Percentiles rank a stretch among this genome's conserved stretches.
Conservation (phyloP, 2,113 vertebrate species). For the Prionailurus viverrinus region DNA sequence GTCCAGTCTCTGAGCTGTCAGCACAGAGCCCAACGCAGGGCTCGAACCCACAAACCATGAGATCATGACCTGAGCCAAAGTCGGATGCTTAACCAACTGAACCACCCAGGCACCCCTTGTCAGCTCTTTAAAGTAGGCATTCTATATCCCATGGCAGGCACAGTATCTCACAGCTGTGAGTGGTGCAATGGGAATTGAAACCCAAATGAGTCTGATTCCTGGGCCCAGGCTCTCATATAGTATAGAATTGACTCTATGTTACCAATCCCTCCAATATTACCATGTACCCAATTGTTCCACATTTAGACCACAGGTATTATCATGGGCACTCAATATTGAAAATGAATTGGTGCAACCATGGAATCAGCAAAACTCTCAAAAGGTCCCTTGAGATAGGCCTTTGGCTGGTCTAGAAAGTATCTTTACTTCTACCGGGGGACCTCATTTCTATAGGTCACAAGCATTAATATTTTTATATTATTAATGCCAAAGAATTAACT, state of each 20-base stretch:
- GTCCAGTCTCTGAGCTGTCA: no score
- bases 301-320: background rate
- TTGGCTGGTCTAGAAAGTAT: slow-evolving; percentile 30
- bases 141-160: background rate
- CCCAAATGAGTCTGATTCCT: background rate
- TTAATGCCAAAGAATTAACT: slow-evolving; percentile 56
- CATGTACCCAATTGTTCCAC: background rate
- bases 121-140: background rate
- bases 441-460: slow-evolving; percentile 47
- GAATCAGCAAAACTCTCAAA: slow-evolving; percentile 42
- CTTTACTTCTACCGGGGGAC: slow-evolving; percentile 41
- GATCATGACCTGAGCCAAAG: no score
- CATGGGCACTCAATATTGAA: slow-evolving; percentile 22
- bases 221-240: background rate
- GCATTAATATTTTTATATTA: slow-evolving; percentile 69
- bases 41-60: no score
- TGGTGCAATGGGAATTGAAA: background rate
- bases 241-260: background rate
- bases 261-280: background rate
- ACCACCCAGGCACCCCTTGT: background rate
- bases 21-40: no score
- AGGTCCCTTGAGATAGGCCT: slow-evolving; percentile 44
- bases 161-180: background rate
- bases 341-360: slow-evolving; percentile 28
- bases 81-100: no score